Evolutionary conservation across 2,797 vertebrate species (phyloP).

Genomic region (Alectoris magna): DNA sequence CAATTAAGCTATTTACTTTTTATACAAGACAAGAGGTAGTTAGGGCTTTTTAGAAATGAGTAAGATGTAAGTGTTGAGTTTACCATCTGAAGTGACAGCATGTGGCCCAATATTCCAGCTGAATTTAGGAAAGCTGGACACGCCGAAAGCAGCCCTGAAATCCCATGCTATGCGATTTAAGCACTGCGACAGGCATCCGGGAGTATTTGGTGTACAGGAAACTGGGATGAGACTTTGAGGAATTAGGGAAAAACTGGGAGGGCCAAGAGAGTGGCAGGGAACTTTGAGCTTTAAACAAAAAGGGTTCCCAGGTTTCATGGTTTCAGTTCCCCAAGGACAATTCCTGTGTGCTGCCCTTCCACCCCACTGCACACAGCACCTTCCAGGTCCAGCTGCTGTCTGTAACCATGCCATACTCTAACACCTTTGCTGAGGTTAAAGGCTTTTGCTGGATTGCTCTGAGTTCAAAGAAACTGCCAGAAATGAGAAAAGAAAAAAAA

Average conservation of each 20-base stretch:
- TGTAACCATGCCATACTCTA: background rate
- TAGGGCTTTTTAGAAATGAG: background rate
- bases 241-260: background rate
- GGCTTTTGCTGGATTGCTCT: background rate
- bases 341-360: background rate
- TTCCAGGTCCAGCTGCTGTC: background rate
- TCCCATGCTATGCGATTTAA: background rate
- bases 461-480: background rate
- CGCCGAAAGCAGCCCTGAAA: background rate
- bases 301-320: accelerated
- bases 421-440: background rate
- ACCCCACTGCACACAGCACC: background rate
- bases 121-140: background rate
- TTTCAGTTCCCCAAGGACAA: background rate
- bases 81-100: accelerated
- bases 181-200: background rate
- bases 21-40: background rate
- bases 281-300: background rate
- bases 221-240: background rate
- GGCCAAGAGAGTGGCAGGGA: background rate
- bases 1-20: background rate
- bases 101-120: background rate
- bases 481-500: background rate
- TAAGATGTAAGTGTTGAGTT: background rate
- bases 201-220: background rate